Percentiles rank a stretch among this genome's conserved stretches.
These are phyloP conservation scores for Acropora tenuis DNA, from an alignment of 64 coral and sea anemone species.

Conservation along the genomic window DNA sequence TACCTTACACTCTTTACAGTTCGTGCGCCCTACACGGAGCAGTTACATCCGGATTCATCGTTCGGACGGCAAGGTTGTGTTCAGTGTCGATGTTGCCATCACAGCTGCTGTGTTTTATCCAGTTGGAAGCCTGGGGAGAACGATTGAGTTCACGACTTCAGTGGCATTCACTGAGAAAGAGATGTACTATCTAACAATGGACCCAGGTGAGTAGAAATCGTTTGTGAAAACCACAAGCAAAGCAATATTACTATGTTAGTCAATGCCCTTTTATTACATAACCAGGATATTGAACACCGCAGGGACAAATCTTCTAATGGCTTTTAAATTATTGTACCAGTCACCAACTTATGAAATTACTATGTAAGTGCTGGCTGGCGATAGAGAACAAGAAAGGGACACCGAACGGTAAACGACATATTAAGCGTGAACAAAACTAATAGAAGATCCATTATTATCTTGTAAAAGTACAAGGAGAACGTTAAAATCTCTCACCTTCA, in stretches of 20 bases:
- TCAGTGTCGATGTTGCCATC: constrained; percentile 65
- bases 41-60: constrained; percentile 61
- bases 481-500: too few relatives aligned
- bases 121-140: constrained; percentile 65
- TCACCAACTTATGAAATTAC: too few relatives aligned
- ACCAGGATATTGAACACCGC: background rate
- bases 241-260: background rate
- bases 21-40: constrained; percentile 79
- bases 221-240: background rate
- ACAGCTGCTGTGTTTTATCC: constrained; percentile 70
- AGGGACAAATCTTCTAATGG: background rate
- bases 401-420: too few relatives aligned
- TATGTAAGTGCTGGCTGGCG: too few relatives aligned
- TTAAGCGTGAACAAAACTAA: too few relatives aligned
- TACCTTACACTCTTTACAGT: constrained; percentile 18
- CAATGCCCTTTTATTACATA: background rate
- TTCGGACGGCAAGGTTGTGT: constrained; percentile 49
- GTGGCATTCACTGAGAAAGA: constrained; percentile 69
- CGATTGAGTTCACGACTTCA: constrained; percentile 56
- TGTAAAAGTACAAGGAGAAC: too few relatives aligned
- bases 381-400: background rate
- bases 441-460: too few relatives aligned
- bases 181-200: constrained; percentile 71
- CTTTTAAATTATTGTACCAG: background rate
- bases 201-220: constrained; percentile 56